Evolutionary conservation across 1,140 invertebrate species (phyloP).

Genomic region (Caerostris extrusa): DNA sequence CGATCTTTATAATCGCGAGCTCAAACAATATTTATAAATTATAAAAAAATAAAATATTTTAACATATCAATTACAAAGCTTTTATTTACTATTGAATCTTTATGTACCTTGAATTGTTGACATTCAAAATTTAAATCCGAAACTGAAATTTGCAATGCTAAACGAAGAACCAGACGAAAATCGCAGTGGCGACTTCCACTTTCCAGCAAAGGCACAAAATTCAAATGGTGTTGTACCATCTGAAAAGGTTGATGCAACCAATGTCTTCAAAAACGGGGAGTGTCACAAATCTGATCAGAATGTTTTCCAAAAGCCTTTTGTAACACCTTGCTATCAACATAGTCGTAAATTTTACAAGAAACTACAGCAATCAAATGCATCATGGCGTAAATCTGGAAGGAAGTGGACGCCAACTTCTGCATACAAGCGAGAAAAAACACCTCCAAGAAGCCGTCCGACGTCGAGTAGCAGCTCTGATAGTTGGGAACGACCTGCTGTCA

Average conservation of each 20-base stretch:
- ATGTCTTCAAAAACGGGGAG: not conserved
- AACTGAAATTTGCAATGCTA: too few species aligned
- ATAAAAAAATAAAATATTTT: too few species aligned
- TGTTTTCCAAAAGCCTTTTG: not conserved
- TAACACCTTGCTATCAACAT: not conserved
- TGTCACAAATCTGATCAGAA: too few species aligned
- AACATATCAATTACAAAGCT: too few species aligned
- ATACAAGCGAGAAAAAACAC: not conserved
- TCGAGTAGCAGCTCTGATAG: not conserved
- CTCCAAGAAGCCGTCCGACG: not conserved
- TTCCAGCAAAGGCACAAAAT: not conserved
- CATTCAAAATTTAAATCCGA: too few species aligned
- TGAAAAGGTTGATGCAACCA: not conserved
- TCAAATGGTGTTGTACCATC: not conserved
- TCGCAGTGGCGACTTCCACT: too few species aligned
- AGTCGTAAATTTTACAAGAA: not conserved
- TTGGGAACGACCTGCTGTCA: not conserved
- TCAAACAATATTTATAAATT: too few species aligned
- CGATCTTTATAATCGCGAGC: too few species aligned
- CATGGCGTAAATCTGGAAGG: constrained; percentile 5
- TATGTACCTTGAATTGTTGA: too few species aligned
- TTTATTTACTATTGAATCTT: too few species aligned
- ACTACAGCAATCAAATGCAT: not conserved
- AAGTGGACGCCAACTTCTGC: not conserved
- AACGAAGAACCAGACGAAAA: too few species aligned